Conservation (phyloP, 2,888 invertebrate species). For the Polydrusus cervinus region DNA sequence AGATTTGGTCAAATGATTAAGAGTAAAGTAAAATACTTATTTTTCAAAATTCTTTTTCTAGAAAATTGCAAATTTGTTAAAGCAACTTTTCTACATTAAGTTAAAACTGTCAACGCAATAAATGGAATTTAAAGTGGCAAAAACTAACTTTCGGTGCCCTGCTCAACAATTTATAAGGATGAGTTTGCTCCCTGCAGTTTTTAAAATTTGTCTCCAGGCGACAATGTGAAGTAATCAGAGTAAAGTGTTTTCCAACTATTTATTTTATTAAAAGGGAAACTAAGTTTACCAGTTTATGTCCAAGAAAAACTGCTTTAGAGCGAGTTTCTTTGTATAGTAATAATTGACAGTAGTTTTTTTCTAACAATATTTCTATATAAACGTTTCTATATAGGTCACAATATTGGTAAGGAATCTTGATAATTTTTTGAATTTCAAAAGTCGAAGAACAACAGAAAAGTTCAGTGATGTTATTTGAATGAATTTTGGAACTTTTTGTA, state of each 20-base stretch:
- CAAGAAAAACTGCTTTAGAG: not conserved
- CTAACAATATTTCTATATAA: no score
- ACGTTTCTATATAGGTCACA: no score
- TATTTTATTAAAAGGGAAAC: conserved; percentile 13
- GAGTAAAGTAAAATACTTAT: no score
- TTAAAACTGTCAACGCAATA: conserved; percentile 4
- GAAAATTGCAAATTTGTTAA: not conserved
- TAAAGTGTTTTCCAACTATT: conserved; percentile 21
- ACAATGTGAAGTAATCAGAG: conserved; percentile 21
- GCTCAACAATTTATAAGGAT: conserved; percentile 8
- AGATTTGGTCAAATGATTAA: no score
- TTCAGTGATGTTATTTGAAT: no score
- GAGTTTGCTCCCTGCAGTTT: conserved; percentile 19
- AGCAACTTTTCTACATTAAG: not conserved
- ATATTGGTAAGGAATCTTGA: no score
- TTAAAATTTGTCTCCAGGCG: conserved; percentile 22
- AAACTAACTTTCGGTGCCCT: not conserved
- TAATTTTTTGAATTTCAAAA: no score
- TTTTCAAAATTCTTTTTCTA: no score
- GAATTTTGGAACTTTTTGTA: no score
- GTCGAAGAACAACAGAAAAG: no score
- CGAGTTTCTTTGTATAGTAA: not conserved
- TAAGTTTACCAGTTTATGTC: not conserved
- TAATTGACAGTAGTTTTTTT: no score
- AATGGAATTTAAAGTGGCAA: conserved; percentile 13